A percentile compares a stretch with the other conserved stretches of the same genome.
These are phyloP conservation scores for Neomonachus schauinslandi DNA, from an alignment of 2,113 vertebrate species.

Conservation along the genomic window DNA sequence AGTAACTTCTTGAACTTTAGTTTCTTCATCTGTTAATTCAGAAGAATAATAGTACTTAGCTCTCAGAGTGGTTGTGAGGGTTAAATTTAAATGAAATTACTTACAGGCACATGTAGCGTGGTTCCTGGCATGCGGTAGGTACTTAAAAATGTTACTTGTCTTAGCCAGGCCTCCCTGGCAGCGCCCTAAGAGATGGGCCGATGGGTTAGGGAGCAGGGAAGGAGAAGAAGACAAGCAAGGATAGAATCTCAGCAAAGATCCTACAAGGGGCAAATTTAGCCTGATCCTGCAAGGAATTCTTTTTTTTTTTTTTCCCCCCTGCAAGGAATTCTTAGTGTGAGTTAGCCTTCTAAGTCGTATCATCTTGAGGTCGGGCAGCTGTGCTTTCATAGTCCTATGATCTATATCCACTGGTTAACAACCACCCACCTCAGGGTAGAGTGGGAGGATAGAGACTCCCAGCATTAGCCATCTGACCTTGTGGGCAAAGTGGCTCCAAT, in stretches of 20 bases:
- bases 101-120: not conserved
- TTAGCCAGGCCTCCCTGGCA: not conserved
- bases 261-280: not conserved
- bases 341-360: not conserved
- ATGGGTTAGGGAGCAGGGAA: not conserved
- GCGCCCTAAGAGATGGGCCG: not conserved
- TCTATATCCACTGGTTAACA: not conserved
- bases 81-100: conserved; percentile 42
- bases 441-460: not conserved
- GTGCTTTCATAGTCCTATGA: not conserved
- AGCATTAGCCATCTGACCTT: not conserved
- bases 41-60: conserved; percentile 5
- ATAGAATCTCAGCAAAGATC: not conserved
- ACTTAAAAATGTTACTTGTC: conserved; percentile 3
- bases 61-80: not conserved
- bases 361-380: not conserved
- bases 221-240: not conserved
- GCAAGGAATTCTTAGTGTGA: not conserved
- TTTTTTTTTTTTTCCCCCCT: too few relatives aligned
- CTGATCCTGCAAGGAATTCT: not conserved
- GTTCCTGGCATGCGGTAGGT: not conserved
- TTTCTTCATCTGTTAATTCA: conserved; percentile 32
- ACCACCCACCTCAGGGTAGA: not conserved
- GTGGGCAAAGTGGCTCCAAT: not conserved
- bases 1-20: not conserved